Conservation (phyloP, 1,140 invertebrate genomes). For the Campoletis sonorensis region DNA sequence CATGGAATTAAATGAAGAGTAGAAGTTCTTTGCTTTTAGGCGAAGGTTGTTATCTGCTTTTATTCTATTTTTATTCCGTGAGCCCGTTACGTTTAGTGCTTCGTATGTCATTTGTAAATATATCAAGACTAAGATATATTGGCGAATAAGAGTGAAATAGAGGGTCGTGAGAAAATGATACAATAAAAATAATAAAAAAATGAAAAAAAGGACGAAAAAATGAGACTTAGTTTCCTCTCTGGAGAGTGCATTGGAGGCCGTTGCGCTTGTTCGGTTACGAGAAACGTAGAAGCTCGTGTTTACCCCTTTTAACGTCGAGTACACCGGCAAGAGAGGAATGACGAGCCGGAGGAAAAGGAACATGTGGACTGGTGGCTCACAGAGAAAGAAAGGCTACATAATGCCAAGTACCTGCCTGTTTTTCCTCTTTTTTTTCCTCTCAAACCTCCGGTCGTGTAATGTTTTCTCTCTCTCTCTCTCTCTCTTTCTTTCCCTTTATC, state of each 20-base stretch:
- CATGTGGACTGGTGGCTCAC: slow-evolving; percentile 18
- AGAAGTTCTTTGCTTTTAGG: background rate
- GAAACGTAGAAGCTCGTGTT: slow-evolving; percentile 51
- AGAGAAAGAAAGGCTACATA: slow-evolving; percentile 47
- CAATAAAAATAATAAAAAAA: slow-evolving; percentile 20
- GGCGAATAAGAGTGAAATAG: background rate
- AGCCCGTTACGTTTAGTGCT: background rate
- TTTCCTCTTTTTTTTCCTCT: slow-evolving; percentile 45
- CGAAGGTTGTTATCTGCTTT: background rate
- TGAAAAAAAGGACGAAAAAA: background rate
- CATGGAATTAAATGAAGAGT: background rate
- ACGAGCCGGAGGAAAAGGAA: slow-evolving; percentile 4
- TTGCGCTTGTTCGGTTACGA: background rate
- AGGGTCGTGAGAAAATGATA: background rate
- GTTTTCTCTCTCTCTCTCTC: slow-evolving; percentile 28
- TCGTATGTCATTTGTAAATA: background rate
- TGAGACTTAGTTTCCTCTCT: slow-evolving; percentile 2
- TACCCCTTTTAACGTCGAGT: slow-evolving; percentile 62
- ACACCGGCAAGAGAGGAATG: slow-evolving; percentile 18
- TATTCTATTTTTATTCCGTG: background rate
- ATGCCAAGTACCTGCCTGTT: slow-evolving; percentile 58
- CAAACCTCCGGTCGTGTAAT: slow-evolving; percentile 28
- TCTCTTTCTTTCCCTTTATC: slow-evolving; percentile 2
- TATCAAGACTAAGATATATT: no score
- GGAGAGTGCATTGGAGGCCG: no score